Conservation (phyloP, 2,113 vertebrate genomes). For the Sphyrna mokarran region DNA sequence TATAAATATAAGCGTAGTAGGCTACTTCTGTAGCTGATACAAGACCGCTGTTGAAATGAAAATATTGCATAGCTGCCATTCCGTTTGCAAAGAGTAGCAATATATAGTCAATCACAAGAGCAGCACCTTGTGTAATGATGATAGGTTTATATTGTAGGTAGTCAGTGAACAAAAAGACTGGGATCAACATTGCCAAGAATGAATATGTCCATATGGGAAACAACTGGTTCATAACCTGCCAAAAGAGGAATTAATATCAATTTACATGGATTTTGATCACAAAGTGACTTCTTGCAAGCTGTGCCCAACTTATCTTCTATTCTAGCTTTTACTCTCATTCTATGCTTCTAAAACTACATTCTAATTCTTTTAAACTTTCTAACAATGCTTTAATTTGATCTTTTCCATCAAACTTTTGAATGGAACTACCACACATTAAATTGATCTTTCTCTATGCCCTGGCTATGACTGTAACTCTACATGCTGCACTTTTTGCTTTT, state of each 20-base stretch:
- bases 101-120: constrained; percentile 53
- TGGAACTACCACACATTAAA: too few relatives aligned
- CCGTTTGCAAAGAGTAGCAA: constrained; percentile 54
- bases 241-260: neutral
- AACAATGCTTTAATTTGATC: too few relatives aligned
- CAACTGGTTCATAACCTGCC: constrained; percentile 55
- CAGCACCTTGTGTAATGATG: constrained; percentile 54
- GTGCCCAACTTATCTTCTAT: too few relatives aligned
- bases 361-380: too few relatives aligned
- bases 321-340: too few relatives aligned
- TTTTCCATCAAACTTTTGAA: too few relatives aligned
- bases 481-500: too few relatives aligned
- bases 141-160: constrained; percentile 56
- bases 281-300: neutral
- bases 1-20: constrained; percentile 64
- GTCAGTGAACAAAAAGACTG: constrained; percentile 58
- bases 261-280: neutral
- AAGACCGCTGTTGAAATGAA: constrained; percentile 55
- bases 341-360: too few relatives aligned
- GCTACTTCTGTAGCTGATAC: constrained; percentile 60
- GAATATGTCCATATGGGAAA: constrained; percentile 65
- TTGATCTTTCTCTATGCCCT: too few relatives aligned
- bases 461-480: too few relatives aligned
- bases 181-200: constrained; percentile 55
- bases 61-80: constrained; percentile 50